A percentile compares a stretch with the other conserved stretches of the same genome.
These are phyloP conservation scores for Alaudala cheleensis DNA, from an alignment of 2,113 vertebrate species.

Conservation along the genomic window DNA sequence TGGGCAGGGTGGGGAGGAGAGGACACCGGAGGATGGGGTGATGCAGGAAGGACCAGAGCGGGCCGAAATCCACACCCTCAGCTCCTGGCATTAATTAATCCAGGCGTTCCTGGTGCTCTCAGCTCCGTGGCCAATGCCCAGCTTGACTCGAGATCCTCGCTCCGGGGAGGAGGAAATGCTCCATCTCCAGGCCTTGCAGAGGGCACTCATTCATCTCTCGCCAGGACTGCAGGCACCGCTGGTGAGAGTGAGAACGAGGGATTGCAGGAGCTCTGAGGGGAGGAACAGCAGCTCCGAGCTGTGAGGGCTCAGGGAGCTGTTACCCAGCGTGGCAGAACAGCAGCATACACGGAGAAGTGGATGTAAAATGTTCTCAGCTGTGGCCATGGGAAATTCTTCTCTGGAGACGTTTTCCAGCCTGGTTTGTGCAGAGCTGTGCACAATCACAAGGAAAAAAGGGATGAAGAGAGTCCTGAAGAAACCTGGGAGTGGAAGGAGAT, in stretches of 20 bases:
- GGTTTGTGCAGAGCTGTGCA: neutral
- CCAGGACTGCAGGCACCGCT: neutral
- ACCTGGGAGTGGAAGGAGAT: neutral
- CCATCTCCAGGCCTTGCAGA: neutral
- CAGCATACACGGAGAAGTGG: neutral
- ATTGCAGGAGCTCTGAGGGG: neutral
- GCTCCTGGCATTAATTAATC: neutral
- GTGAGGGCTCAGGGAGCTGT: neutral
- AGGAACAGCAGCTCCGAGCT: neutral
- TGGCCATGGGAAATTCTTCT: neutral
- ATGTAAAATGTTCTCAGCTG: neutral
- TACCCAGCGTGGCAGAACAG: neutral
- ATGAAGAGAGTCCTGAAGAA: neutral
- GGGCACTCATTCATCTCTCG: accelerated
- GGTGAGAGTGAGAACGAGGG: neutral
- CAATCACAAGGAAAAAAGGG: neutral
- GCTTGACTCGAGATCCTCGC: accelerated
- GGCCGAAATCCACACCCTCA: neutral
- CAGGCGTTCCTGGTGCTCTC: neutral
- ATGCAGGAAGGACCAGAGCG: neutral
- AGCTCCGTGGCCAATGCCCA: neutral
- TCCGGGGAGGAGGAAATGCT: neutral
- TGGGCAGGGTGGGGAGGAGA: neutral
- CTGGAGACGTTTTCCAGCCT: neutral
- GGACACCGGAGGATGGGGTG: neutral